Percentiles rank a stretch among this genome's conserved stretches.
These are phyloP conservation scores for Hippocampus kuda DNA, from an alignment of 2,797 vertebrate species.

Conservation along the genomic window DNA sequence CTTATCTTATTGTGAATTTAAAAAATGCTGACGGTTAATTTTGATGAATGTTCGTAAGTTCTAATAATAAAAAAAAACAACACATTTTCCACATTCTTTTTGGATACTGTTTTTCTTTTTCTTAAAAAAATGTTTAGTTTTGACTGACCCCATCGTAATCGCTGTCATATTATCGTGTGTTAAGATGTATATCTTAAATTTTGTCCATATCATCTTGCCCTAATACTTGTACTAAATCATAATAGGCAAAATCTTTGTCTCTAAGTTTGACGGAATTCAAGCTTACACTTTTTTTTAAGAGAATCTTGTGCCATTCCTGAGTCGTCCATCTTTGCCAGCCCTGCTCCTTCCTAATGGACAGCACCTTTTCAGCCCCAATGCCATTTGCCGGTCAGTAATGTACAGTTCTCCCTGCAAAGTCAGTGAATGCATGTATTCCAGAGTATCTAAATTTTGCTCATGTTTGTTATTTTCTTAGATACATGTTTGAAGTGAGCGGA, in stretches of 20 bases:
- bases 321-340: conserved; percentile 63
- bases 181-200: too few relatives aligned
- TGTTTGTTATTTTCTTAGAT: conserved; percentile 55
- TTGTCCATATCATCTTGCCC: too few relatives aligned
- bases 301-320: conserved; percentile 74
- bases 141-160: too few relatives aligned
- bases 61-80: too few relatives aligned
- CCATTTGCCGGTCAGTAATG: conserved; percentile 81
- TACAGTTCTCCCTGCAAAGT: neutral
- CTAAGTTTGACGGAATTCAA: neutral
- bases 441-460: neutral
- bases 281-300: conserved; percentile 50
- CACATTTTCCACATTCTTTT: too few relatives aligned
- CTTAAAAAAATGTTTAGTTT: too few relatives aligned
- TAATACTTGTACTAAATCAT: too few relatives aligned
- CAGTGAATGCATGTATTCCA: neutral
- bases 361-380: conserved; percentile 79
- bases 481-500: conserved; percentile 73
- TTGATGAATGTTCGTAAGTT: too few relatives aligned
- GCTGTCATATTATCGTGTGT: too few relatives aligned
- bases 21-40: too few relatives aligned
- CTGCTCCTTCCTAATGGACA: conserved; percentile 69
- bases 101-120: too few relatives aligned
- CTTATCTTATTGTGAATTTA: too few relatives aligned
- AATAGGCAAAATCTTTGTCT: neutral